These are phyloP conservation scores for Sardina pilchardus DNA, from an alignment of 2,113 vertebrate genomes.

Conservation along the genomic window DNA sequence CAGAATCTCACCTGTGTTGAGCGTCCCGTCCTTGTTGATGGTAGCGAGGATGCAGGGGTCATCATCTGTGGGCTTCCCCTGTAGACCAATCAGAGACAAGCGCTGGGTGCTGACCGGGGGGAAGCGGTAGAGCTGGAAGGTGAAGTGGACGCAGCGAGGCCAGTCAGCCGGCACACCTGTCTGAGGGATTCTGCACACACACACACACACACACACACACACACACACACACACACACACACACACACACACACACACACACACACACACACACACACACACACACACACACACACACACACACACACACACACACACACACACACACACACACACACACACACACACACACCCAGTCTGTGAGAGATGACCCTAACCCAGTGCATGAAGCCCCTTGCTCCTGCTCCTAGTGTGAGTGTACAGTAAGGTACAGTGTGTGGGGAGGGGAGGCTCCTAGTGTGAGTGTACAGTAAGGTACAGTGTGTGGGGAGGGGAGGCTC, in stretches of 20 bases:
- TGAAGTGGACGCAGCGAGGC: slow-evolving; percentile 83
- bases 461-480: no score
- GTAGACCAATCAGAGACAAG: slow-evolving; percentile 73
- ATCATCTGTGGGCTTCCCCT: neutral
- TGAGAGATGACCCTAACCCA: no score
- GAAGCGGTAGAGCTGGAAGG: slow-evolving; percentile 96
- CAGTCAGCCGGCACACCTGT: slow-evolving; percentile 53
- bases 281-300: neutral
- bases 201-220: neutral
- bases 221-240: slow-evolving; percentile 23
- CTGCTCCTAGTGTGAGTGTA: no score
- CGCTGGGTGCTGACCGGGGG: slow-evolving; percentile 77
- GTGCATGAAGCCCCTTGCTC: no score
- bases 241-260: neutral
- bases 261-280: no score
- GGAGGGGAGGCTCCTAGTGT: no score
- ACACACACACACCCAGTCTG: neutral
- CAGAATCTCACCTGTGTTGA: slow-evolving; percentile 68
- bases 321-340: neutral
- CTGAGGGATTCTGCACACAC: slow-evolving; percentile 64
- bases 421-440: no score
- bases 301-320: no score
- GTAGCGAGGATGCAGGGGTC: slow-evolving; percentile 71
- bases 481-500: no score
- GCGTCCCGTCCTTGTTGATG: slow-evolving; percentile 69